Evolutionary conservation across 1,140 invertebrate species (phyloP).

Genomic region (Rhopalosiphum maidis): DNA sequence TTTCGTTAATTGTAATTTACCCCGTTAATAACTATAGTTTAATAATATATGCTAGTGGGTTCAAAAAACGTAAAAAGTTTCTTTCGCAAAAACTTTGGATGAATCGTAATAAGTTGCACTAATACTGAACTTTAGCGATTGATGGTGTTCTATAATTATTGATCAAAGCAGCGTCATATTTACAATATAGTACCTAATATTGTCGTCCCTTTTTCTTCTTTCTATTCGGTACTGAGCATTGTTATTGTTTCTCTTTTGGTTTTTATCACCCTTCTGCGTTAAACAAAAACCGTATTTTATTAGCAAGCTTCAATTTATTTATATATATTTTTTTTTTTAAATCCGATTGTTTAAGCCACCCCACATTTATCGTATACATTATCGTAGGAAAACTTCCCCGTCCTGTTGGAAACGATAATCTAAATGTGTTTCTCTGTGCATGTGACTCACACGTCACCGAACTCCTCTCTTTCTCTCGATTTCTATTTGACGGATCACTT

Average conservation of each 20-base stretch:
- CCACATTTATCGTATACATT: neutral
- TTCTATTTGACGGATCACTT: slow-evolving; percentile 59
- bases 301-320: neutral
- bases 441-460: slow-evolving; percentile 50
- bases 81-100: neutral
- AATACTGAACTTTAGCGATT: neutral
- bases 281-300: slow-evolving; percentile 41
- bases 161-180: neutral
- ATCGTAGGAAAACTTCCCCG: neutral
- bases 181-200: neutral
- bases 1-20: neutral
- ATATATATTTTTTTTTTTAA: neutral
- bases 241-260: neutral
- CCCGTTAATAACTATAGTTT: neutral
- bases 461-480: slow-evolving; percentile 56
- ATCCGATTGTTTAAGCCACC: slow-evolving; percentile 45
- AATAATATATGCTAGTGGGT: neutral
- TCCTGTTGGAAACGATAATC: slow-evolving; percentile 29
- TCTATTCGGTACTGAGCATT: neutral
- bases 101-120: neutral
- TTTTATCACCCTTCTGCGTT: neutral
- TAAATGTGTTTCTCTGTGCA: slow-evolving; percentile 15
- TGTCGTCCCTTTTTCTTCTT: neutral
- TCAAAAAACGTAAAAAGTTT: neutral
- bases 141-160: neutral